Base-by-base conservation (phyloP, 2,797 vertebrate genomes). In the Semaprochilodus insignis region DNA sequence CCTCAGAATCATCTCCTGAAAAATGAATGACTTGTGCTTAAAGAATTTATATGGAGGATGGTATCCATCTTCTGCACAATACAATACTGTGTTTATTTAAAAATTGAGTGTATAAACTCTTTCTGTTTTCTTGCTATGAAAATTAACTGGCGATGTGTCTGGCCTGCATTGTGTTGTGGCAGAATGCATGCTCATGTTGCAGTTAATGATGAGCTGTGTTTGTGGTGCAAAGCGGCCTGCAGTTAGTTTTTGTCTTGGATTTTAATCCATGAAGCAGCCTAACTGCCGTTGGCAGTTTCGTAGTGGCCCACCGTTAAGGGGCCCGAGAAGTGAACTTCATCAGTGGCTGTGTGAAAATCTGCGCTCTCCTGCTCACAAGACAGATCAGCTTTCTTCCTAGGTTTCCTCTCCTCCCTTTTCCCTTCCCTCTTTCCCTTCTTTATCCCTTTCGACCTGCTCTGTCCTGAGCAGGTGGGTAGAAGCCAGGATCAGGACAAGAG, bases 391-490 rank as follows among this genome's bases (percentile, higher is more conserved):
- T 88, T 85, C 87, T 78, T 74, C 75, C 54, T 83, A 44, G 54
- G 51, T 74, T 52, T 59, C 19, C 59, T 83, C 74, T 86, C 77
- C 74, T 78, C 73, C 81, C 59, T 73, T 85, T 79, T 85, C 70
- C 48, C 74, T 36, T 78, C 66, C 78, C 76, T 82, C 31, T 23
- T 70, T 52, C 40, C 79, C 67, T 79, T 77, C 44, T 82, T 67
- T 51, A 79, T 77, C 63, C 44, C 31, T 27, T 36, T 52, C 71
- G 36, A 70, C 70, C 73, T 71, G 70, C 15, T 34, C 52, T 8
- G 15, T 80, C 74, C 40, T 8, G 60, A 81, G 78, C 94, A 94
- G 94, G 93, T 95, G 94, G 89, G 90, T 44, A 67, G 15, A 48
- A 74, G 74, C 82, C 27, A 31, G 67, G 74, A 57, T 84, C 71